Evolutionary conservation across 2,888 invertebrate species (phyloP).

Genomic region (Druceiella hillmani): DNA sequence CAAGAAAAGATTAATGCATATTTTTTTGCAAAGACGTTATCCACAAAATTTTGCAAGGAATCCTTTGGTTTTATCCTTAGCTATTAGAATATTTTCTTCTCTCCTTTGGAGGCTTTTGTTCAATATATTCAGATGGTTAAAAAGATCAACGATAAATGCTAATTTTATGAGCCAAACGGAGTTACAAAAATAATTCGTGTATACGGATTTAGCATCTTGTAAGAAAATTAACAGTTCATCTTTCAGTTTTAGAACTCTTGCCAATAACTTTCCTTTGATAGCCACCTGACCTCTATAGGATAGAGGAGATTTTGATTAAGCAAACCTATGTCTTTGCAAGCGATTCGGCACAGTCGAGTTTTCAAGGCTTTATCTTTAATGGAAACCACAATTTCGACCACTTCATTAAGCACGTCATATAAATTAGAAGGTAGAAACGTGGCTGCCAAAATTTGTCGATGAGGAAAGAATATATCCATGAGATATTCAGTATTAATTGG

Average conservation of each 20-base stretch:
- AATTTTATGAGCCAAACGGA: slow-evolving; percentile 23
- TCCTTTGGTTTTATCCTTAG: slow-evolving; percentile 20
- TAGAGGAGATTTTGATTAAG: slow-evolving; percentile 25
- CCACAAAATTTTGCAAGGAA: slow-evolving; percentile 14
- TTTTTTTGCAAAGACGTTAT: slow-evolving; percentile 25
- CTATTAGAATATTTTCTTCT: slow-evolving; percentile 24
- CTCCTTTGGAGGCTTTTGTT: slow-evolving; percentile 23
- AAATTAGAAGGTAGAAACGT: slow-evolving; percentile 14
- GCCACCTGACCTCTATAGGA: slow-evolving; percentile 26
- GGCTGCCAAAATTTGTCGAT: slow-evolving; percentile 25
- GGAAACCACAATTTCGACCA: slow-evolving; percentile 24
- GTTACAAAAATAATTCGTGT: slow-evolving; percentile 20
- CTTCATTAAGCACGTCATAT: slow-evolving; percentile 18
- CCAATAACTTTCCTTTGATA: slow-evolving; percentile 24
- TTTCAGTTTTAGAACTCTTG: slow-evolving; percentile 24
- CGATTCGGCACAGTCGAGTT: slow-evolving; percentile 23
- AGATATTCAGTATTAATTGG: slow-evolving; percentile 24
- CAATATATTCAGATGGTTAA: slow-evolving; percentile 20
- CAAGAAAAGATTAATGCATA: slow-evolving; percentile 22
- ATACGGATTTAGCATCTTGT: slow-evolving; percentile 21
- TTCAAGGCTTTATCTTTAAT: slow-evolving; percentile 26
- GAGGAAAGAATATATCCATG: slow-evolving; percentile 23
- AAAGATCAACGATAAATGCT: slow-evolving; percentile 25
- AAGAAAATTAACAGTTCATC: slow-evolving; percentile 17
- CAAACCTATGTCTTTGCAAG: slow-evolving; percentile 27